phyloP scores from a whole-genome alignment of 2,888 invertebrate genomes.

The Chouioia cunea region DNA sequence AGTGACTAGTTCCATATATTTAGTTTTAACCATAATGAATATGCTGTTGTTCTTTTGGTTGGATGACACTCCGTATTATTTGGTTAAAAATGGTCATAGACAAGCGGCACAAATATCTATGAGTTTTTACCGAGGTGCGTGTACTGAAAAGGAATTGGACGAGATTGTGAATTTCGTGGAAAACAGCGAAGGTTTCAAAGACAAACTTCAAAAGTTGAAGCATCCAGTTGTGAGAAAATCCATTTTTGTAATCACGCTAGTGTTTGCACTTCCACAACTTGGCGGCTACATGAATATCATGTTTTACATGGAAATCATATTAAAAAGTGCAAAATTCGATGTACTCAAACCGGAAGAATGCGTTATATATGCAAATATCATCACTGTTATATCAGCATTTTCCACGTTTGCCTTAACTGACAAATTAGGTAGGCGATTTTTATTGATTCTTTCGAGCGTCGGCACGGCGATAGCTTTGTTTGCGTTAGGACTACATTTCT shows the following conservation, averaged over 20 bases:
- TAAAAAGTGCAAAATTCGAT: slow-evolving; percentile 51
- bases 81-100: slow-evolving; percentile 1
- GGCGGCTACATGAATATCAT: slow-evolving; percentile 54
- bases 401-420: slow-evolving; percentile 47
- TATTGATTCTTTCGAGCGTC: slow-evolving; percentile 45
- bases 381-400: slow-evolving; percentile 42
- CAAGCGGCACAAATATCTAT: slow-evolving; percentile 25
- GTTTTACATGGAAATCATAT: slow-evolving; percentile 56
- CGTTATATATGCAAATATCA: slow-evolving; percentile 51
- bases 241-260: slow-evolving; percentile 49
- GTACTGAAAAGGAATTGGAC: slow-evolving; percentile 49
- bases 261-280: slow-evolving; percentile 55
- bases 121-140: background rate
- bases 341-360: slow-evolving; percentile 52
- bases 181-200: slow-evolving; percentile 19
- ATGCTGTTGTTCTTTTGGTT: slow-evolving; percentile 51
- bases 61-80: slow-evolving; percentile 56
- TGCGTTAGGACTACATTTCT: slow-evolving; percentile 55
- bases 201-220: slow-evolving; percentile 35
- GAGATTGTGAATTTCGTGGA: slow-evolving; percentile 31
- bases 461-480: slow-evolving; percentile 49
- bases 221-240: slow-evolving; percentile 36
- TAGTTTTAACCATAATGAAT: slow-evolving; percentile 52
- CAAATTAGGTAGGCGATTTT: slow-evolving; percentile 46
- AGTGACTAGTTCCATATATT: slow-evolving; percentile 49